Conservation (phyloP, 1,140 invertebrate species). For the Musca vetustissima region DNA sequence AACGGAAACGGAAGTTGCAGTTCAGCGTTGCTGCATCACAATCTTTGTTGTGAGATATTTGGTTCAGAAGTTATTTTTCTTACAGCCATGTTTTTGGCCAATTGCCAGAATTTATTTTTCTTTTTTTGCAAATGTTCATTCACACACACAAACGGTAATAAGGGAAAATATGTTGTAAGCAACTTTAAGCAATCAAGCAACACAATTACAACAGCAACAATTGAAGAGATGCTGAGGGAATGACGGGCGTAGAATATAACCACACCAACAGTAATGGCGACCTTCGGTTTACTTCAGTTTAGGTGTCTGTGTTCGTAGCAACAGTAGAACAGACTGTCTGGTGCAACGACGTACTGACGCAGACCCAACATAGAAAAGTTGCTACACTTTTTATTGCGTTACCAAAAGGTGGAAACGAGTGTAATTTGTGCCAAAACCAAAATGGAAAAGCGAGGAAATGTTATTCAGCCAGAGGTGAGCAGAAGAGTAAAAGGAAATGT, state of each 20-base stretch:
- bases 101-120: slow-evolving; percentile 17
- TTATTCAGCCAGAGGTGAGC: too few species aligned
- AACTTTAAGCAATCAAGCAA: slow-evolving; percentile 28
- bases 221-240: slow-evolving; percentile 49
- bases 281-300: slow-evolving; percentile 5
- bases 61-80: slow-evolving; percentile 1
- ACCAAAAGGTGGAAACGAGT: too few species aligned
- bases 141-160: slow-evolving; percentile 14
- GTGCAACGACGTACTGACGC: too few species aligned
- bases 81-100: background rate
- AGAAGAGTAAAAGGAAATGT: too few species aligned
- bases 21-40: slow-evolving; percentile 20
- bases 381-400: too few species aligned
- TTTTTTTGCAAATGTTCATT: too few species aligned
- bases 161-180: slow-evolving; percentile 33
- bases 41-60: slow-evolving; percentile 33
- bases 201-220: slow-evolving; percentile 49
- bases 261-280: slow-evolving; percentile 33
- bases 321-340: too few species aligned
- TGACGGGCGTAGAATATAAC: slow-evolving; percentile 37
- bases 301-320: background rate
- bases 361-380: too few species aligned
- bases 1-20: slow-evolving; percentile 22
- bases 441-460: too few species aligned
- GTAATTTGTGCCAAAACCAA: too few species aligned